A percentile compares a stretch with the other conserved stretches of the same genome.
Conservation (phyloP, 2,888 invertebrate genomes). For the Polyommatus iphigenia region DNA sequence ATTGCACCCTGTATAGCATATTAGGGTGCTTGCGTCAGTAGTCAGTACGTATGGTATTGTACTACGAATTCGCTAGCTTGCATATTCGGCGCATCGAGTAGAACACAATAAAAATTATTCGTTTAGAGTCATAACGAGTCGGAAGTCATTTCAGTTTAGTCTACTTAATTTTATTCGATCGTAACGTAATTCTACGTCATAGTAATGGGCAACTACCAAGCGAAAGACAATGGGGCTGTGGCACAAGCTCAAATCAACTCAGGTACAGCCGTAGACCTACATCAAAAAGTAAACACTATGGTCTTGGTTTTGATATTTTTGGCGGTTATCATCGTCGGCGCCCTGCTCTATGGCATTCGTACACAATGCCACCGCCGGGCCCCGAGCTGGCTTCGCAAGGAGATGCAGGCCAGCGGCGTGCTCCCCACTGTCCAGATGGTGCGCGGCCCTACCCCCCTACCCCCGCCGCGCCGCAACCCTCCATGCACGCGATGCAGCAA, state of each 20-base stretch:
- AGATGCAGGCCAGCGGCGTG: too few species aligned
- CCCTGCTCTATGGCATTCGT: too few species aligned
- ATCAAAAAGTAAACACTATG: neutral
- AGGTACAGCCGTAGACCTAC: neutral
- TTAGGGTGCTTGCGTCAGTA: too few species aligned
- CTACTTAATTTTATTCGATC: neutral
- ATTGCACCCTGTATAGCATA: too few species aligned
- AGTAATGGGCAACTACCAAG: constrained; percentile 1
- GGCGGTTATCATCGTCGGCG: neutral
- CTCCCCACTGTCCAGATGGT: too few species aligned
- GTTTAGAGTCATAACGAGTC: neutral
- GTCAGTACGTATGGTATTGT: too few species aligned
- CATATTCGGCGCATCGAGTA: neutral
- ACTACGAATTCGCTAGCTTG: neutral
- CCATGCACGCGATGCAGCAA: too few species aligned
- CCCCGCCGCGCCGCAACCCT: too few species aligned
- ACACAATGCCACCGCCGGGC: too few species aligned
- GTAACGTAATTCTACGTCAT: too few species aligned
- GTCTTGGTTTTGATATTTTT: neutral
- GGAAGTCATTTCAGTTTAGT: neutral
- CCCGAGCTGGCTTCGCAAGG: too few species aligned
- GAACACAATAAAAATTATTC: neutral
- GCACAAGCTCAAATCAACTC: constrained; percentile 3
- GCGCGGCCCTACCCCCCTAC: too few species aligned
- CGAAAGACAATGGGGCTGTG: neutral